Conservation (phyloP, 2,797 vertebrate genomes). For the Sebastiscus tertius region DNA sequence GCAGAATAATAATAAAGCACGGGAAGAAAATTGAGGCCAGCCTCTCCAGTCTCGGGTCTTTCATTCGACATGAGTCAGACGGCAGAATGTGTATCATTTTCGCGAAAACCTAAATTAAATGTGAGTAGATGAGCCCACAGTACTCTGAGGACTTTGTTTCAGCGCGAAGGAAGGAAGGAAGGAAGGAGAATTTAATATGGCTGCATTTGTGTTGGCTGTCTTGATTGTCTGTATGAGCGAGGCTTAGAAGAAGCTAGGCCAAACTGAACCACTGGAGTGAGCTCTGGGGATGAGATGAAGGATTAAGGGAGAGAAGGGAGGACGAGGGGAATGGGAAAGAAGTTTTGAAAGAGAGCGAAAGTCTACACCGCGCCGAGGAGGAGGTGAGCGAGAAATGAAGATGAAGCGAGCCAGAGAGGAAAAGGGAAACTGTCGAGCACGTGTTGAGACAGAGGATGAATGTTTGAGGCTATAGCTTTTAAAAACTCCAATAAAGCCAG, state of each 20-base stretch:
- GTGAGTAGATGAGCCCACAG: conserved; percentile 43
- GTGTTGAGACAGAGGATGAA: conserved; percentile 64
- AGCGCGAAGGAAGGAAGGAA: conserved; percentile 9
- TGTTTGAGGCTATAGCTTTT: conserved; percentile 68
- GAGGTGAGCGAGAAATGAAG: conserved; percentile 53
- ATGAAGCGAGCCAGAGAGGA: conserved; percentile 55
- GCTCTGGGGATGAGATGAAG: conserved; percentile 66
- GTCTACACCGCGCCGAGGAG: neutral
- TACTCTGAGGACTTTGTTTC: conserved; percentile 49
- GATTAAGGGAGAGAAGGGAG: conserved; percentile 52
- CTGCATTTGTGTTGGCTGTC: conserved; percentile 49
- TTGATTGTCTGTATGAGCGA: conserved; percentile 54
- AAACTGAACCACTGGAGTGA: conserved; percentile 59
- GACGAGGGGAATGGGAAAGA: conserved; percentile 1
- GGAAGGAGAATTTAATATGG: conserved; percentile 58
- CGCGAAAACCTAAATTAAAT: conserved; percentile 66
- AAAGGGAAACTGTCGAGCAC: conserved; percentile 47
- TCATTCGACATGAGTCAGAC: conserved; percentile 48
- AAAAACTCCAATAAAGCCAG: conserved; percentile 69
- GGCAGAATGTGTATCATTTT: conserved; percentile 45
- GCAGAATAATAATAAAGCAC: conserved; percentile 56
- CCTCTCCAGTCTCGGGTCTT: conserved; percentile 39
- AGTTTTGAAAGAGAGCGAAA: conserved; percentile 13
- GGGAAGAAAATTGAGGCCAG: conserved; percentile 51
- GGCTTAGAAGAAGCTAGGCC: conserved; percentile 52